phyloP scores from a whole-genome alignment of 2,888 invertebrate genomes.

The Timema podura region DNA sequence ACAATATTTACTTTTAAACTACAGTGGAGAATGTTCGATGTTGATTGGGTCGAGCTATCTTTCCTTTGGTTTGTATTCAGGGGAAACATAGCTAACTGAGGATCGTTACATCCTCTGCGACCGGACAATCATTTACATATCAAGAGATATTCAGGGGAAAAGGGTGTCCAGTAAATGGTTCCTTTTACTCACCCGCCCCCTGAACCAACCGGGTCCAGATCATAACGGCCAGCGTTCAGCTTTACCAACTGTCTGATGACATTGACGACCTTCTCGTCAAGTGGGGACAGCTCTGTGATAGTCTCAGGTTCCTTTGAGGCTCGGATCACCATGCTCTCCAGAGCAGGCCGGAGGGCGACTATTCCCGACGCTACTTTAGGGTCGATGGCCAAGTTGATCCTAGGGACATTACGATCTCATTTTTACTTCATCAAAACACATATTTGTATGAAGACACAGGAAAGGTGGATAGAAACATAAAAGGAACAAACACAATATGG shows the following conservation, averaged over 20 bases:
- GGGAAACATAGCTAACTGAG: too few species aligned
- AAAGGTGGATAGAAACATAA: too few species aligned
- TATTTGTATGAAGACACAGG: too few species aligned
- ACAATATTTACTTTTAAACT: too few species aligned
- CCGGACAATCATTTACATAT: not conserved
- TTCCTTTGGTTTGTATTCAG: too few species aligned
- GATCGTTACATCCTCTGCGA: too few species aligned
- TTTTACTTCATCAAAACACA: too few species aligned
- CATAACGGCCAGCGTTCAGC: conserved; percentile 70
- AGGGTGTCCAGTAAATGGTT: not conserved
- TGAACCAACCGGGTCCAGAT: conserved; percentile 53
- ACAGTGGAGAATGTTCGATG: too few species aligned
- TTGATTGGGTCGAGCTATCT: too few species aligned
- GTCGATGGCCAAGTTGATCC: conserved; percentile 82
- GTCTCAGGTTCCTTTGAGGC: conserved; percentile 77
- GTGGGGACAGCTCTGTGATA: conserved; percentile 57
- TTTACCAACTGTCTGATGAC: conserved; percentile 72
- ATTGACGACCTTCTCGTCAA: conserved; percentile 64
- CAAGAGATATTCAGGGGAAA: not conserved
- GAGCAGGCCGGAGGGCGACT: conserved; percentile 79
- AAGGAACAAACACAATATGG: too few species aligned
- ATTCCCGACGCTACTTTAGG: conserved; percentile 73
- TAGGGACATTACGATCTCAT: conserved; percentile 32
- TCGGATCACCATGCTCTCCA: conserved; percentile 79
- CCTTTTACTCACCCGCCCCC: conserved; percentile 33